Conservation (phyloP, 2,113 vertebrate genomes). For the Asarcornis scutulata region DNA sequence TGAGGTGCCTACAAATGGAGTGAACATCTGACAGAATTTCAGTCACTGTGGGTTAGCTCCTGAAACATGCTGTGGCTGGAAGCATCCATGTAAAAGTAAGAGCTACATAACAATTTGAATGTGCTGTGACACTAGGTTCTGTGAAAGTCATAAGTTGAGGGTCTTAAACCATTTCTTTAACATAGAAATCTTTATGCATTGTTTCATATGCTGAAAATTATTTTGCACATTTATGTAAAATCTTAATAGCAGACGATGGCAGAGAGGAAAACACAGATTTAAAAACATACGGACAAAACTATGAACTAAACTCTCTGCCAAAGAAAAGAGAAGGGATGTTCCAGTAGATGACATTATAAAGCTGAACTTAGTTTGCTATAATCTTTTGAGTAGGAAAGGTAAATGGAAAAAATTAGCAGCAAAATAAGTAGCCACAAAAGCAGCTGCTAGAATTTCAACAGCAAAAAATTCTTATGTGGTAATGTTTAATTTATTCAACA, state of each 20-base stretch:
- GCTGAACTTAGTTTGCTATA: not conserved
- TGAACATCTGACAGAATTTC: not conserved
- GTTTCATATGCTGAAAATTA: not conserved
- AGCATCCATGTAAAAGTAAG: not conserved
- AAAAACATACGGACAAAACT: not conserved
- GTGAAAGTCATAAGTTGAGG: not conserved
- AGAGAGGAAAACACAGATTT: not conserved
- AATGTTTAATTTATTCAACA: not conserved
- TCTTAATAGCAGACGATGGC: not conserved
- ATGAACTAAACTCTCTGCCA: not conserved
- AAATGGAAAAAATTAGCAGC: not conserved
- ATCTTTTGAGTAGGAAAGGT: not conserved
- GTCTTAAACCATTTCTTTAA: not conserved
- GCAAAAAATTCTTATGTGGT: too few relatives aligned
- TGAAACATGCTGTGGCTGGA: accelerated
- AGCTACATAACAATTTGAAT: not conserved
- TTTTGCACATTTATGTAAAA: not conserved
- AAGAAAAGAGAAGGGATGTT: not conserved
- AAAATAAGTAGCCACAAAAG: not conserved
- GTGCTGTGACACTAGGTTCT: not conserved
- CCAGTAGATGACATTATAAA: not conserved
- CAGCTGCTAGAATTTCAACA: not conserved
- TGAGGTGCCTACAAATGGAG: not conserved
- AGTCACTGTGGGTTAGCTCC: not conserved
- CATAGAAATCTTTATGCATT: not conserved